Evolutionary conservation across 2,113 vertebrate species (phyloP), one percentile per base, ranked within the genome.

Genomic region (Lutjanus erythropterus): DNA sequence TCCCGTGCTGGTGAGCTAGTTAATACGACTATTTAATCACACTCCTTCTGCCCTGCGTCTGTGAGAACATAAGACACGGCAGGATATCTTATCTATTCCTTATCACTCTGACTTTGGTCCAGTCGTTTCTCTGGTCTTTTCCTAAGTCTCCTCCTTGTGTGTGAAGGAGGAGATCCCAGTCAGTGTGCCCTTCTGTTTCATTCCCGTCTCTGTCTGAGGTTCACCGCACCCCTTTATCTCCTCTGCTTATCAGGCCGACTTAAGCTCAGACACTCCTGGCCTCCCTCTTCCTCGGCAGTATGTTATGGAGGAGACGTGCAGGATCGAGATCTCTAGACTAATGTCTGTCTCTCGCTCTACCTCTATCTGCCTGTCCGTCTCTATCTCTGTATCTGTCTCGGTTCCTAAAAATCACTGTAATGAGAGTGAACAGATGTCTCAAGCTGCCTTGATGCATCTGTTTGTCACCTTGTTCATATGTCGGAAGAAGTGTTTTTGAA

Each of bases 181-280:
- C 82, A 80, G 61, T 68, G 47, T 55, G 80, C 47, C 76, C 82
- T 80, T 76, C 70, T 65, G 55, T 68, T 65, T 78, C 18, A 27
- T 44, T 52, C 47, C 58, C 41, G 68, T 78, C 76, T 81, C 72
- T 16, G 59, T 75, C 75, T 81, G 65, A 46, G 66, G 67, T 88
- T 91, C 73, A 79, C 60, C 69, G 49, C 58, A 84, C 71, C 81
- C 29, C 71, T 65, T 88, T 89, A 92, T 92, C 92, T 52, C 60
- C 64, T 27, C 16, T 31, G 47, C 86, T 91, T 92, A 90, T 91
- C 91, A 61, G 68, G 53, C 53, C 37, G 25, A 76, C 81, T 84
- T 56, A 27, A 72, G 82, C 81, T 69, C 86, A 82, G 77, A 91
- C 83, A 53, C 86, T 73, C 77, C 85, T 65, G 72, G 75, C 81